These are phyloP conservation scores for Pharmacophagus antenor DNA, from an alignment of 2,888 invertebrate species.

Conservation along the genomic window DNA sequence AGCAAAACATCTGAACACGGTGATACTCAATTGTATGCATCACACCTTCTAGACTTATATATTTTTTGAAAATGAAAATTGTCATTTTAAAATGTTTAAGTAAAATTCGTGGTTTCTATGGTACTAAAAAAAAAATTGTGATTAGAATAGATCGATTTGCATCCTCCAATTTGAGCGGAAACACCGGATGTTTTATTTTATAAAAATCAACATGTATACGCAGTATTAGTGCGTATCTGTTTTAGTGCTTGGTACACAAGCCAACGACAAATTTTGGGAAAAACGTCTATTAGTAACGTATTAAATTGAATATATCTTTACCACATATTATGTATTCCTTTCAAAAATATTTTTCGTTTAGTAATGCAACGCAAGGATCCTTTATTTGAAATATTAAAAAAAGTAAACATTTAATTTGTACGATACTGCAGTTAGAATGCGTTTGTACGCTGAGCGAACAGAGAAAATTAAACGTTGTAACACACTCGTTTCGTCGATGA, in stretches of 20 bases:
- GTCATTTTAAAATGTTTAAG: not conserved
- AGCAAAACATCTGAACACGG: conserved; percentile 41
- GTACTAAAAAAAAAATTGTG: too few species aligned
- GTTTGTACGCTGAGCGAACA: not conserved
- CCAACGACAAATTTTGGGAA: conserved; percentile 5
- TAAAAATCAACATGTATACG: too few species aligned
- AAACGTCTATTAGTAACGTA: conserved; percentile 6
- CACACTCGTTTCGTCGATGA: conserved; percentile 37
- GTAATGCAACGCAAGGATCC: not conserved
- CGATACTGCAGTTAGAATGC: too few species aligned
- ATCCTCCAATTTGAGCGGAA: too few species aligned
- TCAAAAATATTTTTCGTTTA: conserved; percentile 2
- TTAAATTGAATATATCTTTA: conserved; percentile 6
- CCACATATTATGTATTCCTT: not conserved
- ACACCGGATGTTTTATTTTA: too few species aligned
- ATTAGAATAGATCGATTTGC: too few species aligned
- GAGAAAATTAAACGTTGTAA: conserved; percentile 13
- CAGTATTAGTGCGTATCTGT: conserved; percentile 18
- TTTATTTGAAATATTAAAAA: conserved; percentile 1
- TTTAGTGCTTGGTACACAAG: conserved; percentile 1
- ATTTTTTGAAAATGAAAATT: not conserved
- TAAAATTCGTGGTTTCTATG: not conserved
- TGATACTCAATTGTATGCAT: conserved; percentile 14
- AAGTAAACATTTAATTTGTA: too few species aligned
- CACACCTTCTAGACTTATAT: conserved; percentile 4